Evolutionary conservation across 2,888 invertebrate species (phyloP), one percentile per base, ranked within the genome.

Genomic region (Acanthopleura granulata): DNA sequence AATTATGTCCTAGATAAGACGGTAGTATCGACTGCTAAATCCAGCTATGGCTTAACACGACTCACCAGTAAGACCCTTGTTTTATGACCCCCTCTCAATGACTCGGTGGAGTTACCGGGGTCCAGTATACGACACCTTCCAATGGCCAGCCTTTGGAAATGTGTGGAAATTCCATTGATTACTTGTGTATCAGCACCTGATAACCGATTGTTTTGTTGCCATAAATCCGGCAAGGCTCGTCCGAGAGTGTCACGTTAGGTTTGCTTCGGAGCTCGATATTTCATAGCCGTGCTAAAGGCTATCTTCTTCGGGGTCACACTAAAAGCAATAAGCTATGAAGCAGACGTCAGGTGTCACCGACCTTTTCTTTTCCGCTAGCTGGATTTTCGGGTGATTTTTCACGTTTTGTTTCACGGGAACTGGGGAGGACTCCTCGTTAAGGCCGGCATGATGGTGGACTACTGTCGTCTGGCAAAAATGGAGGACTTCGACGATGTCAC

Each of bases 401-500:
- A 57, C 57, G 18, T 40, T 3, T 40, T 40, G 40, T 40, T 40
- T 40, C 40, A 6, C 40, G 40, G 40, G 40, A 40, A 40, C 40
- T 40, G 40, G 40, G 40, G 40, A 40, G 40, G 9, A 40, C 40
- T 40, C 18, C 18, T n/a, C 57, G n/a, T 57, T 18, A 22, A 18
- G 22, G 57, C 57, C 18, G 66, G 40, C 25, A 71, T 22, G 22
- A 71, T 71, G 71, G 30, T 25, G 71, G 71, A 71, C 27, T 80
- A 49, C 75, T 80, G 66, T 73, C 77, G 57, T 29, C 75, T 80
- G 51, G 72, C 78, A 27, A 80, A 81, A 75, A 79, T 79, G 79
- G 80, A 80, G 72, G 80, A 81, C 61, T 79, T 81, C 66, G 81
- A 81, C 16, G 79, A 80, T 73, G 74, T 80, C 66, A 62, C 77